phyloP scores from a whole-genome alignment of 2,113 vertebrate species.

The Daphoenositta chrysoptera region DNA sequence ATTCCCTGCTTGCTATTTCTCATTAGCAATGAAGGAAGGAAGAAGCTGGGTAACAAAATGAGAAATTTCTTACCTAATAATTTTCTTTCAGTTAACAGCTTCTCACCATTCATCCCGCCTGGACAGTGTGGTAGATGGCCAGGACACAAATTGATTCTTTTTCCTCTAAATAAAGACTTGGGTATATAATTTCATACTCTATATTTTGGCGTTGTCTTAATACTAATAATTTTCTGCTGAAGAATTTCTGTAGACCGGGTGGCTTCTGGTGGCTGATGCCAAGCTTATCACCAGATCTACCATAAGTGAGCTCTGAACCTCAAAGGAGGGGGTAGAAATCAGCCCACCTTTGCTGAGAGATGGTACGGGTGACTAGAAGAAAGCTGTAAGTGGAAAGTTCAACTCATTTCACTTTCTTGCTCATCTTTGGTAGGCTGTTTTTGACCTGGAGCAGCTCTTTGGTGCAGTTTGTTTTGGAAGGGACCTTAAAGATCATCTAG shows the following conservation, averaged over 20 bases:
- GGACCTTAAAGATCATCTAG: background rate
- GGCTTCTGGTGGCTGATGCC: background rate
- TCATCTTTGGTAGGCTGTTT: background rate
- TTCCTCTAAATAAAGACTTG: background rate
- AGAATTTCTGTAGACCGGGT: background rate
- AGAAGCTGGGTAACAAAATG: conserved; percentile 51
- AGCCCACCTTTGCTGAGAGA: background rate
- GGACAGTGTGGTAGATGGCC: background rate
- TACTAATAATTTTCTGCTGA: background rate
- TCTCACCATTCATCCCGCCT: background rate
- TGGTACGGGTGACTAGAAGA: background rate
- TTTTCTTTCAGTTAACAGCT: conserved; percentile 34
- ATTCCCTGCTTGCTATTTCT: conserved; percentile 37
- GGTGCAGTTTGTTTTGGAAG: background rate
- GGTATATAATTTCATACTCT: background rate
- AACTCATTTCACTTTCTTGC: background rate
- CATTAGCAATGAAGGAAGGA: conserved; percentile 10
- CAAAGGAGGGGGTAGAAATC: background rate
- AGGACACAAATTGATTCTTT: background rate
- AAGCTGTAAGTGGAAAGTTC: background rate
- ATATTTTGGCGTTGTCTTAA: background rate
- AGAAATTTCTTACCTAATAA: conserved; percentile 41
- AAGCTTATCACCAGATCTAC: background rate
- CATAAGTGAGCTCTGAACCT: background rate
- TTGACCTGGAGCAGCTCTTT: background rate